Percentiles rank a stretch among this genome's conserved stretches.
phyloP scores from a whole-genome alignment of 2,113 vertebrate species.

The Myotis brandtii region DNA sequence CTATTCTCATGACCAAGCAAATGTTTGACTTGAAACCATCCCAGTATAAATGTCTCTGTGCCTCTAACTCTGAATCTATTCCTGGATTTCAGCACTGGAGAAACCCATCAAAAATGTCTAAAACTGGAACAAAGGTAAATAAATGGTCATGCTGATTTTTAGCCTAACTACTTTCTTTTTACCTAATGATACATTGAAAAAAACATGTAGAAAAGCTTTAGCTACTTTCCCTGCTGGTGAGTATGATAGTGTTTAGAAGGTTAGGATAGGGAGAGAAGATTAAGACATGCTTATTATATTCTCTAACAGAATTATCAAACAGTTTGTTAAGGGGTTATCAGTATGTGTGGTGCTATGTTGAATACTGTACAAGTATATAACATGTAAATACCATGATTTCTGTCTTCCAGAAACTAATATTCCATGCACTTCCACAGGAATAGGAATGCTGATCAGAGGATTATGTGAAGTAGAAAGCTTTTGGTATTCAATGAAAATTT shows the following conservation, averaged over 20 bases:
- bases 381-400: not conserved
- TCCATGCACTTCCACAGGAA: not conserved
- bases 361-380: not conserved
- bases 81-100: slow-evolving; percentile 73
- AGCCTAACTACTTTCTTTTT: not conserved
- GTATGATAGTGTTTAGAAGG: not conserved
- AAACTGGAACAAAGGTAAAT: slow-evolving; percentile 86
- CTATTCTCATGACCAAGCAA: slow-evolving; percentile 97
- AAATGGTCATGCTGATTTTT: not conserved
- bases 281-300: not conserved
- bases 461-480: not conserved
- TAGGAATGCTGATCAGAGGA: not conserved
- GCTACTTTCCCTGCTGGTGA: slow-evolving; percentile 23
- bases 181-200: not conserved
- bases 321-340: slow-evolving; percentile 3
- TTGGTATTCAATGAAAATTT: not conserved
- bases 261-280: not conserved
- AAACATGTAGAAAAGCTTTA: not conserved
- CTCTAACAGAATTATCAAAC: not conserved
- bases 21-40: slow-evolving; percentile 89
- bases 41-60: slow-evolving; percentile 89
- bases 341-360: not conserved
- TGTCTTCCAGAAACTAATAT: not conserved
- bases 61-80: slow-evolving; percentile 80
- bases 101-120: slow-evolving; percentile 85